phyloP scores from a whole-genome alignment of 2,888 invertebrate species.

The Iphiclides podalirius region DNA sequence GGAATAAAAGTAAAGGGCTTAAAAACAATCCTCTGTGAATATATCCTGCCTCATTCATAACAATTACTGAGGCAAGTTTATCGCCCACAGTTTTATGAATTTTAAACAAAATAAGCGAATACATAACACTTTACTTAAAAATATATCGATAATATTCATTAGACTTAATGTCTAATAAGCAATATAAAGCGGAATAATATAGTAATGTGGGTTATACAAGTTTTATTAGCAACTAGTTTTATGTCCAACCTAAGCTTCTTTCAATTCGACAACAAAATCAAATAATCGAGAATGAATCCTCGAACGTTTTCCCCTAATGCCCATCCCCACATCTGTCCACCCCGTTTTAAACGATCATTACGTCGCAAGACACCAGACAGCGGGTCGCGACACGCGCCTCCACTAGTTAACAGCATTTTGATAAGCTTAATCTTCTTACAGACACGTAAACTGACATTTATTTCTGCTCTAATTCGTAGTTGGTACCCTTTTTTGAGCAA shows the following conservation, averaged over 20 bases:
- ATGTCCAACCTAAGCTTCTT: background rate
- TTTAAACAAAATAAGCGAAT: no score
- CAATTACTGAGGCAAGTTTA: no score
- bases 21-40: no score
- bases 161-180: no score
- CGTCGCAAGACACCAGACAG: conserved; percentile 2
- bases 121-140: background rate
- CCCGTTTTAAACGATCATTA: conserved; percentile 8
- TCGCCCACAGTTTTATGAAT: no score
- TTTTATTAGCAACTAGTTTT: no score
- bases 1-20: no score
- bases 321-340: conserved; percentile 1
- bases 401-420: conserved; percentile 15
- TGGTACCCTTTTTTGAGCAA: background rate
- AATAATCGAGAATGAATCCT: background rate
- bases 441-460: conserved; percentile 17
- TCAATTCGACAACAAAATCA: background rate
- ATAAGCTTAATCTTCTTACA: conserved; percentile 20
- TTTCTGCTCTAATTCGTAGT: conserved; percentile 8
- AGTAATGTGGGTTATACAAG: no score
- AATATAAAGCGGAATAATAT: no score
- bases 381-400: conserved; percentile 15
- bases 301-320: background rate
- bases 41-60: no score
- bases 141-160: background rate